Conservation (phyloP, 2,797 vertebrate species). For the Gymnothorax javanicus region DNA sequence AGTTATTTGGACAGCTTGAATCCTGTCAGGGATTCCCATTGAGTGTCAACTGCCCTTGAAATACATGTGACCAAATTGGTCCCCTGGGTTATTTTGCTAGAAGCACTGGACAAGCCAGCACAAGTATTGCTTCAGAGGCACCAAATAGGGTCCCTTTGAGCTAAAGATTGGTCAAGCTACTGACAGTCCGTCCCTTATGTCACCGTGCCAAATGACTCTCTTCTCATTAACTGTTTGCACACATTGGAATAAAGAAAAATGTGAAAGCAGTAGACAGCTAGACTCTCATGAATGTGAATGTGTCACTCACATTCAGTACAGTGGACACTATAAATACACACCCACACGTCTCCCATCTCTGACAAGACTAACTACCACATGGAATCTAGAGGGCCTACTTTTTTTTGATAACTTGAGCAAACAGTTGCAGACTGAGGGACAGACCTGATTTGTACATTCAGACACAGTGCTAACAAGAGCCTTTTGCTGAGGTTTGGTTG, state of each 20-base stretch:
- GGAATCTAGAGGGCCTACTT: background rate
- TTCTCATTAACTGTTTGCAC: no score
- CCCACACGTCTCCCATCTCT: background rate
- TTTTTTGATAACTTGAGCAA: no score
- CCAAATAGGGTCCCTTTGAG: background rate
- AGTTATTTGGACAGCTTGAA: background rate
- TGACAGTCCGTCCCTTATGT: background rate
- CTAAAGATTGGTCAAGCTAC: background rate
- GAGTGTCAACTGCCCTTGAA: background rate
- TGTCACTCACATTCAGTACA: background rate
- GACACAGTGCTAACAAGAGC: background rate
- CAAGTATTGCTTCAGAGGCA: background rate
- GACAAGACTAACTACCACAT: slow-evolving; percentile 8
- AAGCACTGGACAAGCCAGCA: background rate
- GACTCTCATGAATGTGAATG: no score
- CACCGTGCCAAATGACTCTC: no score
- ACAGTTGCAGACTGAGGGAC: background rate
- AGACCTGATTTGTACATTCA: background rate
- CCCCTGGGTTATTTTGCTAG: background rate
- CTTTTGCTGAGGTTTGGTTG: background rate
- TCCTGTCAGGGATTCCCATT: background rate
- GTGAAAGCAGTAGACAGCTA: no score
- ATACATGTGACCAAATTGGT: background rate
- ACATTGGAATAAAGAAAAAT: no score
- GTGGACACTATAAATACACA: background rate